phyloP scores from a whole-genome alignment of 2,797 vertebrate species.

The Podarcis lilfordi region DNA sequence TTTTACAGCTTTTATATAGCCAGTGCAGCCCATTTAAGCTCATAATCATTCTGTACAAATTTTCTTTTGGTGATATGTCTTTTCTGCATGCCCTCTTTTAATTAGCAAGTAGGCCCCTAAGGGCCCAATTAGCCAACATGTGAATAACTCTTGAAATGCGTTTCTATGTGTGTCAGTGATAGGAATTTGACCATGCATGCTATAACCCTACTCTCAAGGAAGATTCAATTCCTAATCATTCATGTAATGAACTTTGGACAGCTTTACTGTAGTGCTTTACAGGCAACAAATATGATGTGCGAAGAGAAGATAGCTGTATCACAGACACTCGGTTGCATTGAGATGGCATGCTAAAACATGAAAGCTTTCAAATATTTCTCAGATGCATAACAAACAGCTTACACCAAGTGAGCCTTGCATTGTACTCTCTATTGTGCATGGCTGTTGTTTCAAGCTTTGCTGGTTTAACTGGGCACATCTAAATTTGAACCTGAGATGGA shows the following conservation, averaged over 20 bases:
- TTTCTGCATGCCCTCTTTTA: slow-evolving; percentile 74
- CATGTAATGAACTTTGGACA: slow-evolving; percentile 59
- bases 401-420: not conserved
- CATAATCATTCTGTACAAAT: slow-evolving; percentile 74
- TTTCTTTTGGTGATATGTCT: slow-evolving; percentile 72
- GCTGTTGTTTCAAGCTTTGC: not conserved
- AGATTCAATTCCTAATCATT: slow-evolving; percentile 72
- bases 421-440: no score
- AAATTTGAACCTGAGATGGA: not conserved
- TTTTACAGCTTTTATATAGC: slow-evolving; percentile 78
- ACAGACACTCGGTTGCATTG: not conserved
- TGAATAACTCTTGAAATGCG: slow-evolving; percentile 75
- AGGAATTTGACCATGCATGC: slow-evolving; percentile 71
- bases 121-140: slow-evolving; percentile 81
- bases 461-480: not conserved
- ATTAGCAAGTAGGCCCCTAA: slow-evolving; percentile 78
- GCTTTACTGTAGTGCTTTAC: slow-evolving; percentile 61
- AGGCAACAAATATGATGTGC: not conserved
- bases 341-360: not conserved
- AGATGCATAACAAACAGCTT: not conserved
- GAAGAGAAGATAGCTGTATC: not conserved
- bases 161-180: slow-evolving; percentile 71
- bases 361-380: not conserved
- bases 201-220: slow-evolving; percentile 65
- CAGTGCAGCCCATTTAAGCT: slow-evolving; percentile 73